Percentiles rank a stretch among this genome's conserved stretches.
Evolutionary conservation across 2,797 vertebrate genomes (phyloP).

Genomic region (Chaetophractus vellerosus): DNA sequence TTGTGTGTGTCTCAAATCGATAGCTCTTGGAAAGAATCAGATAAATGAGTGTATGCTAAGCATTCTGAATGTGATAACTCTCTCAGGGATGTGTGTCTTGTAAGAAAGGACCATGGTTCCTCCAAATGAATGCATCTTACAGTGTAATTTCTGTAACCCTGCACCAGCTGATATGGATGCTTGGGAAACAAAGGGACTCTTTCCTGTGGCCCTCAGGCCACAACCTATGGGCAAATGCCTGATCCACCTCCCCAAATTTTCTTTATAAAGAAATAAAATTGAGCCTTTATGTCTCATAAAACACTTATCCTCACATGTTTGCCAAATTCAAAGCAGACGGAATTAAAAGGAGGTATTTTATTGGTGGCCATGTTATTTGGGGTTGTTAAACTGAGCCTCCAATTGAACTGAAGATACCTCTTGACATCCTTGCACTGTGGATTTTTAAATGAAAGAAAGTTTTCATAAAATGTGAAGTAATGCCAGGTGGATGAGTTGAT

Average conservation of each 20-base stretch:
- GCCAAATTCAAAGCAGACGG: slow-evolving; percentile 11
- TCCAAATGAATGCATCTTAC: not conserved
- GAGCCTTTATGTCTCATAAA: not conserved
- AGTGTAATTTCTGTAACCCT: not conserved
- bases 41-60: slow-evolving; percentile 1
- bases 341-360: not conserved
- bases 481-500: not conserved
- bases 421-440: not conserved
- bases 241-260: not conserved
- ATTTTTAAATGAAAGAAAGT: not conserved
- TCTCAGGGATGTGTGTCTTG: not conserved
- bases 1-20: not conserved
- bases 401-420: not conserved
- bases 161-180: not conserved
- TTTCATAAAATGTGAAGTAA: not conserved
- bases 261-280: not conserved
- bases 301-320: not conserved
- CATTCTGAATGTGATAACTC: not conserved
- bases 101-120: not conserved
- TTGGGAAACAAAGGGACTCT: not conserved
- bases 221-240: not conserved
- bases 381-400: not conserved
- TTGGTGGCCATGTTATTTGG: slow-evolving; percentile 32
- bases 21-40: not conserved
- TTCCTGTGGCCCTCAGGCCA: not conserved